These are phyloP conservation scores for Amiota mariae DNA, from an alignment of 2,888 invertebrate genomes.

Conservation along the genomic window DNA sequence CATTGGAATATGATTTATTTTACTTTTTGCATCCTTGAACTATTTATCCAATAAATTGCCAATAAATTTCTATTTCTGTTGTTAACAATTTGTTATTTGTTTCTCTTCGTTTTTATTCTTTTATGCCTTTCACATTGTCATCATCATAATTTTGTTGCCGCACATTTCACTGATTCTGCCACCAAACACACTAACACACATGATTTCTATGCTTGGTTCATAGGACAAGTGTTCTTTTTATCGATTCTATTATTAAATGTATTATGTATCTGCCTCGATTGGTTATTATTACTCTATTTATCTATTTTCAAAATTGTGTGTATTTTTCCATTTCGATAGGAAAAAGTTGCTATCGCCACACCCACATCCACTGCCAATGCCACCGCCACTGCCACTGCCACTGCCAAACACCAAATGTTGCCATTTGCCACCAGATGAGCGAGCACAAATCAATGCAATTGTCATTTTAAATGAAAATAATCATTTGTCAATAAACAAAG, in stretches of 20 bases:
- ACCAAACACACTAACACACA: not conserved
- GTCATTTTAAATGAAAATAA: conserved; percentile 60
- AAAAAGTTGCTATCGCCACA: conserved; percentile 51
- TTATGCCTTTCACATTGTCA: not conserved
- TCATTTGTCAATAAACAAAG: conserved; percentile 52
- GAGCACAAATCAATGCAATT: conserved; percentile 57
- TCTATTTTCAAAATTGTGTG: conserved; percentile 19
- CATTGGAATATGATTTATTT: conserved; percentile 45
- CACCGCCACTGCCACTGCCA: conserved; percentile 55
- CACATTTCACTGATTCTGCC: conserved; percentile 38
- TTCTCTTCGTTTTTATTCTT: not conserved
- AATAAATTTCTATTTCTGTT: conserved; percentile 23
- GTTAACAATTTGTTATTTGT: conserved; percentile 24
- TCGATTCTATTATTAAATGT: conserved; percentile 9
- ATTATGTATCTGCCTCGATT: not conserved
- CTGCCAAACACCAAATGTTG: conserved; percentile 40
- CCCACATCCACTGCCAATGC: conserved; percentile 52
- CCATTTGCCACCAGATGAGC: not conserved
- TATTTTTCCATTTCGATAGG: conserved; percentile 64
- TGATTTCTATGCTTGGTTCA: not conserved
- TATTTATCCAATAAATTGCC: conserved; percentile 49
- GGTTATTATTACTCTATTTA: not conserved
- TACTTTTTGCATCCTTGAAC: conserved; percentile 58
- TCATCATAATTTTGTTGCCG: conserved; percentile 43
- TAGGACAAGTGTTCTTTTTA: not conserved